phyloP scores from a whole-genome alignment of 2,888 invertebrate genomes.

The Plagiodera versicolora region DNA sequence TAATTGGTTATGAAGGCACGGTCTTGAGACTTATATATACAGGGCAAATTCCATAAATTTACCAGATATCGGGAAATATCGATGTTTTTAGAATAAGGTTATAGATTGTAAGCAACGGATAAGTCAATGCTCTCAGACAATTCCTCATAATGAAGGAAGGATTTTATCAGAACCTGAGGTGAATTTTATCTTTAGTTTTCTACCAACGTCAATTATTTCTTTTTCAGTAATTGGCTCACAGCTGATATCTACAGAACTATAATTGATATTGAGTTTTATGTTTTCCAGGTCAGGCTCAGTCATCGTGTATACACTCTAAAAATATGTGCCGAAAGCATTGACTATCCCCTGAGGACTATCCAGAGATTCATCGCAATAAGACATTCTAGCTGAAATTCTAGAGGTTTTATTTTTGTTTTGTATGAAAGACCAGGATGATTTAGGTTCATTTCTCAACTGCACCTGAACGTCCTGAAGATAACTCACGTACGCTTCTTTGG shows the following conservation, averaged over 20 bases:
- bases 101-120: constrained; percentile 4
- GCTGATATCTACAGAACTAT: background rate
- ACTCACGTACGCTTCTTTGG: background rate
- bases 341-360: constrained; percentile 15
- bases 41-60: constrained; percentile 3
- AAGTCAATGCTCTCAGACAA: constrained; percentile 4
- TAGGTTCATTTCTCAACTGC: background rate
- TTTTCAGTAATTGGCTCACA: constrained; percentile 8
- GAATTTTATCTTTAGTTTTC: constrained; percentile 12
- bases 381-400: constrained; percentile 15
- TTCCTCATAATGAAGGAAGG: constrained; percentile 15
- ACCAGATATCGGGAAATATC: background rate
- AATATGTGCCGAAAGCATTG: constrained; percentile 13
- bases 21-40: too few species aligned
- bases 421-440: constrained; percentile 14
- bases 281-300: constrained; percentile 2
- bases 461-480: background rate
- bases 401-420: constrained; percentile 16
- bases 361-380: background rate
- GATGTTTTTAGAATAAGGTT: background rate
- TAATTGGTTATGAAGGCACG: too few species aligned
- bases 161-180: constrained; percentile 16
- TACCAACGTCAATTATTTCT: constrained; percentile 10
- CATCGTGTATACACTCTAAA: constrained; percentile 15
- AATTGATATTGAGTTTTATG: constrained; percentile 1